A percentile compares a stretch with the other conserved stretches of the same genome.
phyloP scores from a whole-genome alignment of 2,888 invertebrate genomes.

The Xestia c-nigrum region DNA sequence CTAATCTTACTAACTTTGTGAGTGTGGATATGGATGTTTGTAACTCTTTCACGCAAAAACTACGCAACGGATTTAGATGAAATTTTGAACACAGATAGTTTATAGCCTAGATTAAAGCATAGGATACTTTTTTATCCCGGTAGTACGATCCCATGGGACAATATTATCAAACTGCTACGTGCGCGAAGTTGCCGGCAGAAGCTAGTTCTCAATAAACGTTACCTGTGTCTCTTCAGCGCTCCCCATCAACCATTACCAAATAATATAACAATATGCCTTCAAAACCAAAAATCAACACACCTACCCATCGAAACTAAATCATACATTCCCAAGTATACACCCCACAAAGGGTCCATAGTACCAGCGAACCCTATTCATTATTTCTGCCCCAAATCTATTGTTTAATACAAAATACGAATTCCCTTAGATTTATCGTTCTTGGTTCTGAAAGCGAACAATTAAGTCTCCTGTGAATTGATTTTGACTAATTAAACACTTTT shows the following conservation, averaged over 20 bases:
- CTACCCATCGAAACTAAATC: constrained; percentile 22
- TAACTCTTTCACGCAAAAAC: not conserved
- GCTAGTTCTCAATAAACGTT: not conserved
- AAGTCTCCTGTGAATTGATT: constrained; percentile 78
- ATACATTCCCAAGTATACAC: constrained; percentile 33
- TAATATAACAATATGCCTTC: not conserved
- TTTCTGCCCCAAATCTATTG: constrained; percentile 71
- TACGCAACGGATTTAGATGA: too few relatives aligned
- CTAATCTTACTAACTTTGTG: too few relatives aligned
- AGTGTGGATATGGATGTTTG: too few relatives aligned
- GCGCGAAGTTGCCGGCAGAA: too few relatives aligned
- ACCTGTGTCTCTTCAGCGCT: not conserved
- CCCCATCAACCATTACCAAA: not conserved
- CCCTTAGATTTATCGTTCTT: constrained; percentile 76
- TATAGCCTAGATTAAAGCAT: too few relatives aligned
- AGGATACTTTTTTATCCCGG: too few relatives aligned
- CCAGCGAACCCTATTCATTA: constrained; percentile 68
- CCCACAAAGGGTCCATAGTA: constrained; percentile 61
- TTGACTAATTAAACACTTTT: constrained; percentile 81
- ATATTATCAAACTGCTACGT: too few relatives aligned
- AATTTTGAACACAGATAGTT: too few relatives aligned
- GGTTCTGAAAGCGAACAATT: constrained; percentile 77
- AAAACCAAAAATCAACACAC: constrained; percentile 36
- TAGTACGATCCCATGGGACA: too few relatives aligned
- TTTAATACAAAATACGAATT: constrained; percentile 77